Conservation (phyloP, 92 coral and sea anemone genomes). For the Scolanthus callimorphus region DNA sequence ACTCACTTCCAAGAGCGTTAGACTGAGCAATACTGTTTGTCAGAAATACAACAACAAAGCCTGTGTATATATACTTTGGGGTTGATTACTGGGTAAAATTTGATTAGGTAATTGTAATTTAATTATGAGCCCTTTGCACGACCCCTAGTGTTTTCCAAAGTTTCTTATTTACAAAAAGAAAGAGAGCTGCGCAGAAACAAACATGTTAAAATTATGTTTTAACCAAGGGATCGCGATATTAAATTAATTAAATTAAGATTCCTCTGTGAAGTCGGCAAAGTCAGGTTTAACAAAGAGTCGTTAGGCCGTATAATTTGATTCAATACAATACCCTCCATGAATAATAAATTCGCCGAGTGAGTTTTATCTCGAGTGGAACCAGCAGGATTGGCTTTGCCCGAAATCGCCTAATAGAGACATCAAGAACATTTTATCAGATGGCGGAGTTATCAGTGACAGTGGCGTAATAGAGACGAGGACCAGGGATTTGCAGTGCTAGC, state of each 20-base stretch:
- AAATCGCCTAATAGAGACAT: background rate
- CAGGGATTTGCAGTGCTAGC: constrained; percentile 13
- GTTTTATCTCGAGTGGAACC: background rate
- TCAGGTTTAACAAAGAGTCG: background rate
- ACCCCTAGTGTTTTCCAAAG: background rate
- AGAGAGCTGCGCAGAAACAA: background rate
- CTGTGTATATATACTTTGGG: constrained; percentile 2
- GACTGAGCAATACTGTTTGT: background rate
- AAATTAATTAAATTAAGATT: background rate
- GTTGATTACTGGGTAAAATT: constrained; percentile 23
- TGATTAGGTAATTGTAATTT: constrained; percentile 36
- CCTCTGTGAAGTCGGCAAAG: background rate
- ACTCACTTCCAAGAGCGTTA: constrained; percentile 2
- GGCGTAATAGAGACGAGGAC: constrained; percentile 16
- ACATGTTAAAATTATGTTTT: background rate
- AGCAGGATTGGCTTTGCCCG: background rate
- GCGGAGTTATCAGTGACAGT: constrained; percentile 14
- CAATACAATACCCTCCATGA: background rate
- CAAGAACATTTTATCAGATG: constrained; percentile 13
- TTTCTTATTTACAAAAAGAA: background rate
- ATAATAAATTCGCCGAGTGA: no score
- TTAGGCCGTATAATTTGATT: background rate
- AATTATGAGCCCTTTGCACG: constrained; percentile 15
- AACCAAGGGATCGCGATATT: background rate
- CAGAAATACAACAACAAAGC: background rate